Conservation (phyloP, 2,797 vertebrate species). For the Myotis daubentonii region DNA sequence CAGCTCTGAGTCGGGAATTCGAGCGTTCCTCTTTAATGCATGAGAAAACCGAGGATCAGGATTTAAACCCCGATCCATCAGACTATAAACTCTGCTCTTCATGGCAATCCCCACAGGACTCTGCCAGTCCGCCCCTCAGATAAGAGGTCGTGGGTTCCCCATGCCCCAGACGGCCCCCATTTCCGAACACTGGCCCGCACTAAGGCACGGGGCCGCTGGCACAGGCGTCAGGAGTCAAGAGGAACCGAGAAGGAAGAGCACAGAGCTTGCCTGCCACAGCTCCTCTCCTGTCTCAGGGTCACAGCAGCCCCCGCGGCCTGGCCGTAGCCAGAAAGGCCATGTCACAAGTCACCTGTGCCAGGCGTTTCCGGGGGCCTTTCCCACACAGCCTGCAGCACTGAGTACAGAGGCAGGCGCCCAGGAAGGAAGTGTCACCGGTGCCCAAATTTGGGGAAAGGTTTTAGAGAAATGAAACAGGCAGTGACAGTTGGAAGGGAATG, state of each 20-base stretch:
- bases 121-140: not conserved
- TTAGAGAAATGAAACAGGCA: not conserved
- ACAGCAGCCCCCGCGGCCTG: not conserved
- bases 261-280: not conserved
- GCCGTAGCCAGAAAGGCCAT: not conserved
- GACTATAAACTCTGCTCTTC: not conserved
- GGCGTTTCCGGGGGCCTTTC: not conserved
- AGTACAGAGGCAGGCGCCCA: not conserved
- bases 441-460: not conserved
- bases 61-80: not conserved
- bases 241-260: not conserved
- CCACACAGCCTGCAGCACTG: not conserved
- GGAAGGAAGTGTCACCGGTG: not conserved
- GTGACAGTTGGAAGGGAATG: not conserved
- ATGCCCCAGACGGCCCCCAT: not conserved
- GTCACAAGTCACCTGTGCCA: no score
- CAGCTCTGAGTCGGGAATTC: not conserved
- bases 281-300: not conserved
- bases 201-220: not conserved
- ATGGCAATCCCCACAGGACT: not conserved
- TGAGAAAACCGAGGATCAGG: not conserved
- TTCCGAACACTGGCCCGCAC: not conserved
- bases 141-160: not conserved
- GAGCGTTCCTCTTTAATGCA: not conserved
- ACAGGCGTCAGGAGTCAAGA: no score